phyloP scores from a whole-genome alignment of 1,140 invertebrate genomes.

The Dufourea novaeangliae region DNA sequence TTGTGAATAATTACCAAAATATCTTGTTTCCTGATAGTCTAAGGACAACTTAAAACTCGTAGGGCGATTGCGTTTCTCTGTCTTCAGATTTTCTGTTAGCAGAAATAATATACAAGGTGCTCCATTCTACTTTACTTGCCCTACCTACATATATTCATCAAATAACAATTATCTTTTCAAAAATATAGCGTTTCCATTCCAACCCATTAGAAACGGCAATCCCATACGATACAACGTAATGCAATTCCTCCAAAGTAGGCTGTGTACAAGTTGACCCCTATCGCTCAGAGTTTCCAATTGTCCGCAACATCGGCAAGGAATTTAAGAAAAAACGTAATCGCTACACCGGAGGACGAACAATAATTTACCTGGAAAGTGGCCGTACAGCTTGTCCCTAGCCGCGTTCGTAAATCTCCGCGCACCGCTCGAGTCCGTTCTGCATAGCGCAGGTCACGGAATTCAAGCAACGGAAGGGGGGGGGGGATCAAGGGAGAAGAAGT shows the following conservation, averaged over 20 bases:
- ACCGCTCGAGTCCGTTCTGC: slow-evolving; percentile 48
- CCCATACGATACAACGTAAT: not conserved
- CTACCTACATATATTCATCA: no score
- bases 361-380: slow-evolving; percentile 61
- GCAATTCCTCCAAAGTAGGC: not conserved
- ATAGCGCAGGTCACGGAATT: slow-evolving; percentile 62
- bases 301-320: not conserved
- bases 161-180: no score
- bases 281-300: slow-evolving; percentile 24
- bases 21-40: no score
- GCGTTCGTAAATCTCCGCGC: slow-evolving; percentile 57
- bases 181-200: no score
- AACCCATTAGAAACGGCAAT: no score
- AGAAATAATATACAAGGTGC: no score
- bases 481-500: slow-evolving; percentile 56
- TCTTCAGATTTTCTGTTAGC: no score
- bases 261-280: not conserved
- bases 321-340: slow-evolving; percentile 48
- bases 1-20: no score
- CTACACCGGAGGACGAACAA: slow-evolving; percentile 44
- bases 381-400: slow-evolving; percentile 54
- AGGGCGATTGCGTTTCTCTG: no score
- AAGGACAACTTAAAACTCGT: no score
- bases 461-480: slow-evolving; percentile 34
- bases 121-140: no score